These are phyloP conservation scores for Asteroscopus sphinx DNA, from an alignment of 2,888 invertebrate species.

Conservation along the genomic window DNA sequence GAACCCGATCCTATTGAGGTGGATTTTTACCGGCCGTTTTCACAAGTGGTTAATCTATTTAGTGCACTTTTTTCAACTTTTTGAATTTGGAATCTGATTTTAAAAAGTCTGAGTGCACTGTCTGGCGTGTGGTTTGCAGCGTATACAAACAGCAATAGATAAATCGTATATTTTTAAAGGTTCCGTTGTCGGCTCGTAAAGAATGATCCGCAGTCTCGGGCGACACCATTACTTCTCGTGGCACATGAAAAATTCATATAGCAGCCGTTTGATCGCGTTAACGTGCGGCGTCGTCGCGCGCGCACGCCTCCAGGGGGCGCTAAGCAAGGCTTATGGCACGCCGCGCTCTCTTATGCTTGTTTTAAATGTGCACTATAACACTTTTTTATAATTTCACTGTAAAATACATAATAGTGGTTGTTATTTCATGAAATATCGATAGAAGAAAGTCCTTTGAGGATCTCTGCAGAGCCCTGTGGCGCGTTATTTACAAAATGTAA, in stretches of 20 bases:
- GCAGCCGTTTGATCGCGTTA: constrained; percentile 82
- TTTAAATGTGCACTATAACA: constrained; percentile 63
- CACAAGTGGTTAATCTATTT: constrained; percentile 44
- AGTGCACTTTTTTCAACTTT: constrained; percentile 26
- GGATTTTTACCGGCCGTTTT: constrained; percentile 39
- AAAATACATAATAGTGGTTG: constrained; percentile 39
- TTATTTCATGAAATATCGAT: constrained; percentile 45
- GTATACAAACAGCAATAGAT: constrained; percentile 56
- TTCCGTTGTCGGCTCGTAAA: constrained; percentile 87
- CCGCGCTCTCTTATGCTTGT: constrained; percentile 54
- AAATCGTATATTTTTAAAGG: constrained; percentile 83
- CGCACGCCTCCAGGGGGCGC: constrained; percentile 75
- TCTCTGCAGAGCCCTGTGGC: background rate
- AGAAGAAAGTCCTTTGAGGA: constrained; percentile 1
- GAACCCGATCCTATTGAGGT: constrained; percentile 53
- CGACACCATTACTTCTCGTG: constrained; percentile 85
- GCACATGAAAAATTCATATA: constrained; percentile 88
- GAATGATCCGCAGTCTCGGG: constrained; percentile 86
- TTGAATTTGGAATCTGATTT: constrained; percentile 31
- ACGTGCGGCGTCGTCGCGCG: constrained; percentile 72
- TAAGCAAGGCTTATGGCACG: constrained; percentile 72
- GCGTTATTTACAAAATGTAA: background rate
- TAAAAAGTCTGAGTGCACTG: constrained; percentile 37
- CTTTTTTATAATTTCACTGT: constrained; percentile 62
- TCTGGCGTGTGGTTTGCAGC: constrained; percentile 26